These are phyloP conservation scores for Ornithoptera alexandrae DNA, from an alignment of 2,888 invertebrate genomes.

Conservation along the genomic window DNA sequence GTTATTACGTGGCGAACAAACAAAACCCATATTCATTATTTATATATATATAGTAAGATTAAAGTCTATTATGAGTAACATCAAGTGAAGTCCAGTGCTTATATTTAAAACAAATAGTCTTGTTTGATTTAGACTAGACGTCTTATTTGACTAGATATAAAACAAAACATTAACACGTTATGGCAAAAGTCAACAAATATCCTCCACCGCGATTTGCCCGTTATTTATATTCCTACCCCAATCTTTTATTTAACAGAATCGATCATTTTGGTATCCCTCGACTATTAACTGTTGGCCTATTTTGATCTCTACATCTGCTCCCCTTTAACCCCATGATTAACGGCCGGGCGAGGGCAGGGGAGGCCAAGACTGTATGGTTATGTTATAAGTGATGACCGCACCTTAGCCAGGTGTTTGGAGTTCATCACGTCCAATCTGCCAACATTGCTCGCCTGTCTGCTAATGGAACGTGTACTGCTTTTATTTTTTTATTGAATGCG, in stretches of 20 bases:
- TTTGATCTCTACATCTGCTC: constrained; percentile 19
- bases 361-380: constrained; percentile 9
- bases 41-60: no score
- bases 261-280: constrained; percentile 26
- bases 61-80: no score
- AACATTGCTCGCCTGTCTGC: constrained; percentile 33
- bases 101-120: no score
- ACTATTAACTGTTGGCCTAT: constrained; percentile 22
- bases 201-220: constrained; percentile 17
- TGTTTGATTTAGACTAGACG: no score
- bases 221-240: constrained; percentile 30
- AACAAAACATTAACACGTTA: constrained; percentile 1
- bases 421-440: constrained; percentile 33
- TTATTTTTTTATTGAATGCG: constrained; percentile 10
- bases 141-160: not conserved
- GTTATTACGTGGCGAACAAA: no score
- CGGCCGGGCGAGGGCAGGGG: not conserved
- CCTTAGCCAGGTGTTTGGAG: constrained; percentile 30
- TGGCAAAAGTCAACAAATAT: constrained; percentile 22
- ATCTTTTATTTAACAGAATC: constrained; percentile 29
- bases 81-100: no score
- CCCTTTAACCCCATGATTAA: constrained; percentile 4
- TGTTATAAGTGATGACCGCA: constrained; percentile 31
- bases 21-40: no score
- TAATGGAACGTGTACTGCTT: constrained; percentile 21